Percentiles rank a stretch among this genome's conserved stretches.
phyloP scores from a whole-genome alignment of 2,113 vertebrate genomes.

The Neolamprologus falcicula region DNA sequence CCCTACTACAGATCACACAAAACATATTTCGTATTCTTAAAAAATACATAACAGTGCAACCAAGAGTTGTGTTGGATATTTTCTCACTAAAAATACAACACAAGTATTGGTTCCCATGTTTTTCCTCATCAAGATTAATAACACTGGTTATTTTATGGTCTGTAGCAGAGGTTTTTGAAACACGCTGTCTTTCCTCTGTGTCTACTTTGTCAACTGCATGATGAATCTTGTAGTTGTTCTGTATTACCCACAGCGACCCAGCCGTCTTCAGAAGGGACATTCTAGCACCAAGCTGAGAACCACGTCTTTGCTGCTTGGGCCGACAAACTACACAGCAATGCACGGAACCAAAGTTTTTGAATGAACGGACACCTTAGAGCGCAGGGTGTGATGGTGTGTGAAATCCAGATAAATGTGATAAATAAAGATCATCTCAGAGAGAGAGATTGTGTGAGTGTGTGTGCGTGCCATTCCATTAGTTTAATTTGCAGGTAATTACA shows the following conservation, averaged over 20 bases:
- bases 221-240: not conserved
- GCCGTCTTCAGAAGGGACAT: not conserved
- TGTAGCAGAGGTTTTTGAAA: not conserved
- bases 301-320: not conserved
- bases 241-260: not conserved
- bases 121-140: not conserved
- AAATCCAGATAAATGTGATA: not conserved
- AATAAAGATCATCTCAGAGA: not conserved
- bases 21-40: not conserved
- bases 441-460: not conserved
- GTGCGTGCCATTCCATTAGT: not conserved
- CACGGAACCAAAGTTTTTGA: constrained; percentile 1
- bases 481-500: not conserved
- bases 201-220: not conserved
- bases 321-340: not conserved
- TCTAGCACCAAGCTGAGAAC: constrained; percentile 27
- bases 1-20: not conserved
- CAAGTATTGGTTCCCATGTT: not conserved
- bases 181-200: not conserved
- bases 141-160: not conserved
- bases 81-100: not conserved
- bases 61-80: not conserved
- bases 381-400: not conserved
- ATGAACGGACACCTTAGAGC: not conserved
- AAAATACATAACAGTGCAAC: not conserved